Evolutionary conservation across 2,888 invertebrate genomes (phyloP).

Genomic region (Rhorus exstirpatorius): DNA sequence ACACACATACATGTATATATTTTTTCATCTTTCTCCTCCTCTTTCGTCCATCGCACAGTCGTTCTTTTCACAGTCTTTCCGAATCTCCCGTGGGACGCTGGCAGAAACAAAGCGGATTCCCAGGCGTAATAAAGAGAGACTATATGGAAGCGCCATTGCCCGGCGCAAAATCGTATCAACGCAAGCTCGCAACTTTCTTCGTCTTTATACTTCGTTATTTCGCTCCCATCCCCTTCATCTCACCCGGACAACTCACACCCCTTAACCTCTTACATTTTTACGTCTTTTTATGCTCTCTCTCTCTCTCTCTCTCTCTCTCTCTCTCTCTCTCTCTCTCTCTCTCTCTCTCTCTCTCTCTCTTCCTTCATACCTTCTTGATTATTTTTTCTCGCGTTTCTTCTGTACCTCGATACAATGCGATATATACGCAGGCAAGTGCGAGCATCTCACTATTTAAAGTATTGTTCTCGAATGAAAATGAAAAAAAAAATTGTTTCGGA

Average conservation of each 20-base stretch:
- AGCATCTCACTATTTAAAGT: neutral
- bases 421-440: neutral
- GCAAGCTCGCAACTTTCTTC: conserved; percentile 68
- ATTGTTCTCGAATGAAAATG: neutral
- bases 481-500: neutral
- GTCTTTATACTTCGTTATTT: conserved; percentile 42
- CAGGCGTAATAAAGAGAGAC: conserved; percentile 81
- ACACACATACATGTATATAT: neutral
- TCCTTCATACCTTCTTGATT: conserved; percentile 23
- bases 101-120: conserved; percentile 83
- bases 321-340: conserved; percentile 12
- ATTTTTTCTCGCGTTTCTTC: conserved; percentile 21
- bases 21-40: conserved; percentile 4
- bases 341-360: neutral
- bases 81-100: conserved; percentile 72
- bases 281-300: neutral
- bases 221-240: conserved; percentile 21
- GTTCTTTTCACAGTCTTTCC: conserved; percentile 58
- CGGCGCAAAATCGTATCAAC: conserved; percentile 79
- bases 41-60: conserved; percentile 34
- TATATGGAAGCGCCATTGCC: conserved; percentile 39
- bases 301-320: neutral
- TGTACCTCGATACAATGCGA: conserved; percentile 7
- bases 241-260: conserved; percentile 12
- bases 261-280: conserved; percentile 23